These are phyloP conservation scores for Dicycla oo DNA, from an alignment of 2,888 invertebrate genomes.

Conservation along the genomic window DNA sequence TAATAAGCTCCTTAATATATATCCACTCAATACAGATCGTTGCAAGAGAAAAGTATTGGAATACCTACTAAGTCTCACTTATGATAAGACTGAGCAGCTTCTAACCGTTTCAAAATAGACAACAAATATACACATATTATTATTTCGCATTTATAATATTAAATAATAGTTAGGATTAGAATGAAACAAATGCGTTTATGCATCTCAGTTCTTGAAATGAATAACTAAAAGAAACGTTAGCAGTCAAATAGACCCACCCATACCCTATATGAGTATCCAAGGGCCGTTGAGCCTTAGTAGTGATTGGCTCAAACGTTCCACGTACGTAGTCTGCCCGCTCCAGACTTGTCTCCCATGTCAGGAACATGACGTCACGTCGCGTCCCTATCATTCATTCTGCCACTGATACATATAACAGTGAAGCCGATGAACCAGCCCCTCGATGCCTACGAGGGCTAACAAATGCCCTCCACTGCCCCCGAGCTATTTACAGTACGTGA, in stretches of 20 bases:
- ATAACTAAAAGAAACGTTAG: background rate
- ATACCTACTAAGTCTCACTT: too few species aligned
- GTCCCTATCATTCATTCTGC: background rate
- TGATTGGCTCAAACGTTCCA: background rate
- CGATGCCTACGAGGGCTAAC: background rate
- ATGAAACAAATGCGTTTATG: background rate
- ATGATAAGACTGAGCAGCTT: too few species aligned
- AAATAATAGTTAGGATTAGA: too few species aligned
- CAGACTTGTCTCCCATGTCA: background rate
- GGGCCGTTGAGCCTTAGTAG: background rate
- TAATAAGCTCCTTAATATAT: too few species aligned
- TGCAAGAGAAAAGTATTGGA: too few species aligned
- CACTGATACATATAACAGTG: background rate
- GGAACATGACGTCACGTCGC: background rate
- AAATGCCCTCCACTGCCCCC: slow-evolving; percentile 18
- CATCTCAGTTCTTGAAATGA: background rate
- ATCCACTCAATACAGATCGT: too few species aligned
- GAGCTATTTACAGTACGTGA: slow-evolving; percentile 19
- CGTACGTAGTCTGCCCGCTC: background rate
- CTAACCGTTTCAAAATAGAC: too few species aligned
- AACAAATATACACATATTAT: too few species aligned
- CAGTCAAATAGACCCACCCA: background rate
- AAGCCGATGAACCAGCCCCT: slow-evolving; percentile 30
- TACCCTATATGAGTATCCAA: background rate
- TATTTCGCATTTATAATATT: too few species aligned